Evolutionary conservation across 2,888 invertebrate genomes (phyloP).

Genomic region (Masnerella sp.): DNA sequence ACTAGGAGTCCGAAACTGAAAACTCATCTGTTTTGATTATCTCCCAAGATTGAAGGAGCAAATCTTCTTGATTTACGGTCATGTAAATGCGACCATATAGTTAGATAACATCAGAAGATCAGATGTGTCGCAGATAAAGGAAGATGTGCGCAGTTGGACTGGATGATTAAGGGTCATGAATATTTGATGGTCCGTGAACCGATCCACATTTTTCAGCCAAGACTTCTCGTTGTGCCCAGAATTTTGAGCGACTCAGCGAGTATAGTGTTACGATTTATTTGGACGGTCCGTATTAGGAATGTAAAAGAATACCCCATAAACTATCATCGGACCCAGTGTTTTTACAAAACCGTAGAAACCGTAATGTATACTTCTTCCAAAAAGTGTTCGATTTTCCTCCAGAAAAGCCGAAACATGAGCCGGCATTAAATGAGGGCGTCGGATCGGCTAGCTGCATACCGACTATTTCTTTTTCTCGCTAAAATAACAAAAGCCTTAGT

Average conservation of each 20-base stretch:
- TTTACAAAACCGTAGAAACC: conserved; percentile 34
- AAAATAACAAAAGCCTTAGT: neutral
- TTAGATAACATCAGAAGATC: conserved; percentile 22
- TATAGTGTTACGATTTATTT: conserved; percentile 49
- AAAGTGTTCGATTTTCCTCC: conserved; percentile 32
- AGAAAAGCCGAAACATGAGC: conserved; percentile 37
- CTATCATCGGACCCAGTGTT: conserved; percentile 32
- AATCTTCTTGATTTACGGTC: conserved; percentile 23
- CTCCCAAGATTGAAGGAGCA: neutral
- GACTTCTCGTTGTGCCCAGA: conserved; percentile 21
- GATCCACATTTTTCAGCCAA: conserved; percentile 22
- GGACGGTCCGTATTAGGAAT: conserved; percentile 24
- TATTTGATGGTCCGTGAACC: conserved; percentile 20
- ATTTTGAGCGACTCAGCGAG: conserved; percentile 26
- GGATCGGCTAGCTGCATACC: conserved; percentile 28
- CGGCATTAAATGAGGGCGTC: conserved; percentile 33
- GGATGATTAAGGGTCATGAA: conserved; percentile 31
- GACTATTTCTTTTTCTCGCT: conserved; percentile 12
- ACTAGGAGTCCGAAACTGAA: too few species aligned
- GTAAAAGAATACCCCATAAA: conserved; percentile 50
- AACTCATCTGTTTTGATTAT: neutral
- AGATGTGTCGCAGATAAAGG: conserved; percentile 11
- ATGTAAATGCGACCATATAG: conserved; percentile 28
- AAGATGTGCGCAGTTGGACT: conserved; percentile 3
- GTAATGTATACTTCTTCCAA: conserved; percentile 48